A percentile compares a stretch with the other conserved stretches of the same genome.
Conservation (phyloP, 2,888 invertebrate genomes). For the Pterobdella sp. region DNA sequence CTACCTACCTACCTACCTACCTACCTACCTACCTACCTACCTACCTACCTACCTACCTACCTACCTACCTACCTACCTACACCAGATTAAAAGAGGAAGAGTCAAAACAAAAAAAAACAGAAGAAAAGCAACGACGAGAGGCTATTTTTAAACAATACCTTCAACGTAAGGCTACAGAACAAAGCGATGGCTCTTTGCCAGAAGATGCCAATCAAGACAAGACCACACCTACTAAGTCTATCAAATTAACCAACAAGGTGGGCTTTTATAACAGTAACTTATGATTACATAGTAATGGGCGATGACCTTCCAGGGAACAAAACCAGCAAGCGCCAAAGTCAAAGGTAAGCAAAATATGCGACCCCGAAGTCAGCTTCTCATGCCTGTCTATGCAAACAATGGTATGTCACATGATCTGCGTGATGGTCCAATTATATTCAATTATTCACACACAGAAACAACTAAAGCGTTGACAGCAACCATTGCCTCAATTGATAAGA, state of each 20-base stretch:
- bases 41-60: constrained; percentile 20
- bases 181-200: constrained; percentile 63
- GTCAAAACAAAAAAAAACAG: constrained; percentile 64
- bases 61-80: not conserved
- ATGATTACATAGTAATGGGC: too few relatives aligned
- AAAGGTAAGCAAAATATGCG: not conserved
- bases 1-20: constrained; percentile 20
- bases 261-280: too few relatives aligned
- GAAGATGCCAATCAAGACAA: constrained; percentile 37
- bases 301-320: too few relatives aligned
- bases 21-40: constrained; percentile 20
- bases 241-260: not conserved
- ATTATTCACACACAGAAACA: too few relatives aligned
- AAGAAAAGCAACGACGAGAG: constrained; percentile 77
- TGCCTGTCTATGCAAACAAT: not conserved
- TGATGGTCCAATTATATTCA: too few relatives aligned
- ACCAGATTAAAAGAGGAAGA: constrained; percentile 62
- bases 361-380: constrained; percentile 1
- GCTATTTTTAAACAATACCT: constrained; percentile 85
- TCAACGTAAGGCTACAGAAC: constrained; percentile 75
- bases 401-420: too few relatives aligned
- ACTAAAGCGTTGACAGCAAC: too few relatives aligned
- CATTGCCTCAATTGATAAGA: too few relatives aligned
- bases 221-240: not conserved
- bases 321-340: not conserved